Base-by-base conservation (phyloP, 2,888 invertebrate genomes). In the Fragum fragum region DNA sequence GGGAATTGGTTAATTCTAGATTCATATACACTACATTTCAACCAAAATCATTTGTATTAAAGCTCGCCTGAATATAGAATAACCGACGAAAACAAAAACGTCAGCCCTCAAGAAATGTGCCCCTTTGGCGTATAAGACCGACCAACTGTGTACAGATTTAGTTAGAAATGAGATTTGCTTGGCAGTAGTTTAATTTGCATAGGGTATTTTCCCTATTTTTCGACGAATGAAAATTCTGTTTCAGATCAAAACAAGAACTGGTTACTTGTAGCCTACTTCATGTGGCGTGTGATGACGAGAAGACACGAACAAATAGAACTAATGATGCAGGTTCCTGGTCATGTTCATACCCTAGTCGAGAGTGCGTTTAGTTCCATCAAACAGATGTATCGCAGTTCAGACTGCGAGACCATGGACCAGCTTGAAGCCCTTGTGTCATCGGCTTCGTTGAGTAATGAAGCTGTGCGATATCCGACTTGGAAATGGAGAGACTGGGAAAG, bases 261-360 rank as follows among this genome's bases (percentile, higher is more conserved):
- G 14, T 23, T 26, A 9, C 7, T 68, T n/a, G 16, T 68, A 11
- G 68, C 36, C 26, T 70, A 70, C 26, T 18, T 72, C 1, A n/a
- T 16, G 16, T 72, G 72, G 72, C 52, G 72, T 11, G 59, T 72
- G 26, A 57, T 72, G 39, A 72, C 55, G 18, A 29, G 47, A 39
- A 16, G 39, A 26, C 57, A 72, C 11, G 59, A 57, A 2, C 36
- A 28, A 14, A 39, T 59, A 2, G 72, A 72, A 29, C 55, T 23
- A 16, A 36, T 72, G 55, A 72, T 72, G 72, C 72, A 74, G 26
- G 42, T 74, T n/a, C 66, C 74, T 1, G 63, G 74, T 11, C 74
- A 74, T 26, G 73, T 52, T 1, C 21, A 29, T 1, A 47, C 26
- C 29, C 21, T 74, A 21, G 32, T 74, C 14, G 47, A 74, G 29